Conservation (phyloP, 1,140 invertebrate genomes). For the Ladona fulva region DNA sequence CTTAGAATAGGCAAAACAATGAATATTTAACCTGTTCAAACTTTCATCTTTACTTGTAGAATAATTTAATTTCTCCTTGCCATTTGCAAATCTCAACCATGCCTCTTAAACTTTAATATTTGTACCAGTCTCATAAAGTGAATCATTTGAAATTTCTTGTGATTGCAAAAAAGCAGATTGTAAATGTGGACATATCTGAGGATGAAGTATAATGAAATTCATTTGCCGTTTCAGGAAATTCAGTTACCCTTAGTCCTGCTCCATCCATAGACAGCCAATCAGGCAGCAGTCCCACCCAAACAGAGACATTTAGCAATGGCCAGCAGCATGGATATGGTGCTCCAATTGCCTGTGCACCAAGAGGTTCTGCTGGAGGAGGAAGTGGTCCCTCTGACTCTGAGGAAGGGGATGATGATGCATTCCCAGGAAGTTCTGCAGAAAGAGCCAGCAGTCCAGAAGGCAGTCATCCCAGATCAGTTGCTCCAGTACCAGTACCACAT, state of each 20-base stretch:
- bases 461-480: neutral
- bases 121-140: too few relatives aligned
- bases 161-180: too few relatives aligned
- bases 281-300: constrained; percentile 54
- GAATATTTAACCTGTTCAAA: too few relatives aligned
- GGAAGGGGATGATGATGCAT: neutral
- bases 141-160: too few relatives aligned
- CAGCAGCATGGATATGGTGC: constrained; percentile 2
- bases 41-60: too few relatives aligned
- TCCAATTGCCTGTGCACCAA: neutral
- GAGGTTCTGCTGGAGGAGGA: neutral
- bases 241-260: constrained; percentile 80
- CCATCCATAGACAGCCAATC: constrained; percentile 80
- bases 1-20: too few relatives aligned
- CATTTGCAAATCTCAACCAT: too few relatives aligned
- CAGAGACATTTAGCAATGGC: neutral
- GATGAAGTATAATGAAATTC: constrained; percentile 22
- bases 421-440: neutral
- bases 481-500: neutral
- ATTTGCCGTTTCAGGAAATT: constrained; percentile 58
- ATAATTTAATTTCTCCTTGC: too few relatives aligned
- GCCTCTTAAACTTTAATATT: too few relatives aligned
- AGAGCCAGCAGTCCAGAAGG: neutral
- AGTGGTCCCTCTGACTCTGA: neutral
- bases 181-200: too few relatives aligned